Evolutionary conservation across 2,888 invertebrate genomes (phyloP), one percentile per base, ranked within the genome.

Genomic region (Drosophila borealis): DNA sequence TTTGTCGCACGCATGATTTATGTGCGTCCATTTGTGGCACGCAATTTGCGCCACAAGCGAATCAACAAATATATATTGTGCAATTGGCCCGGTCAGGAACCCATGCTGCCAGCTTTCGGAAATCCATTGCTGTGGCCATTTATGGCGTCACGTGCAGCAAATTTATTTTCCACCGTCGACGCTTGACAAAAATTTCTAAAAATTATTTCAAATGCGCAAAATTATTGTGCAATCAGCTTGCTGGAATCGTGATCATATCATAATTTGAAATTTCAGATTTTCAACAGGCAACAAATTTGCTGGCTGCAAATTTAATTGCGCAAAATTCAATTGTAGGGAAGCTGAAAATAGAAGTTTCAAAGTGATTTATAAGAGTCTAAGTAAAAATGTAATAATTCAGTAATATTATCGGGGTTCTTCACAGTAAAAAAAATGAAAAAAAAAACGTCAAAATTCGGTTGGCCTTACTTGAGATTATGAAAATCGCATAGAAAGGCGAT

Each of bases 1-100:
- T 78, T 80, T 78, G 71, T 76, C 65, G 70, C 78, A 75, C 68
- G 67, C 76, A 66, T 76, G 82, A 85, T 80, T 82, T 80, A 86
- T 80, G 70, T 81, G 62, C 81, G 74, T 78, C 67, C 74, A 77
- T 74, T 81, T 82, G 68, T 60, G 77, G 70, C 65, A 70, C 64
- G 62, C 80, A 82, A 74, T 74, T 75, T 74, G 74, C 56, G 68
- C 71, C 70, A 59, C 70, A 74, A 69, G 53, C 70, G 78, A 74
- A 75, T 80, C 82, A 80, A 69, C 79, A 77, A 79, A 71, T 68
- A 67, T 68, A 54, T 73, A 14, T 37, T 71, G 70, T 68, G 64
- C 75, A 73, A 63, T 69, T 70, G 74, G 51, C 57, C 66, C 44
- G 69, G 64, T 74, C 53, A 42, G 39, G 51, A 51, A 48, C 9